Evolutionary conservation across 2,888 invertebrate genomes (phyloP).

Genomic region (Sicus ferrugineus): DNA sequence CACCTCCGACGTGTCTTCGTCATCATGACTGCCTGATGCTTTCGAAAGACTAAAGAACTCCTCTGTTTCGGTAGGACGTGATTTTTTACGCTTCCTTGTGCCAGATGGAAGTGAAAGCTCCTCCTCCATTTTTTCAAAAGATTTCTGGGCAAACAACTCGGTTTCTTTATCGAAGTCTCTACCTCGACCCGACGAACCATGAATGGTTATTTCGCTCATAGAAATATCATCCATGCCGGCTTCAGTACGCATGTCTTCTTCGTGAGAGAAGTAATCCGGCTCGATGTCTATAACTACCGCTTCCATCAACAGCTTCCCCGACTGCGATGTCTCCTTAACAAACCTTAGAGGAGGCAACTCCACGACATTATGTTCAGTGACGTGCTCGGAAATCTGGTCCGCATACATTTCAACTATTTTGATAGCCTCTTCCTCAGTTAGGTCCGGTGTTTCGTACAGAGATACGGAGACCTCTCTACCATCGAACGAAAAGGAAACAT

Average conservation of each 20-base stretch:
- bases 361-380: constrained; percentile 83
- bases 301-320: constrained; percentile 88
- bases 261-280: constrained; percentile 81
- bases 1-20: constrained; percentile 70
- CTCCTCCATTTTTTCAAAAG: constrained; percentile 66
- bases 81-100: constrained; percentile 69
- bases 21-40: constrained; percentile 67
- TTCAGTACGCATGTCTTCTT: constrained; percentile 84
- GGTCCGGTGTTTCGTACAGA: constrained; percentile 89
- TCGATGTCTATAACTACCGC: constrained; percentile 90
- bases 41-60: constrained; percentile 74
- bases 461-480: constrained; percentile 92
- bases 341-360: constrained; percentile 88
- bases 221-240: constrained; percentile 88
- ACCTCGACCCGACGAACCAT: constrained; percentile 67
- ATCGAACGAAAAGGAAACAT: constrained; percentile 89
- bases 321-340: constrained; percentile 87
- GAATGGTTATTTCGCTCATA: constrained; percentile 77
- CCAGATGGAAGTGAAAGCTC: constrained; percentile 69
- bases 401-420: constrained; percentile 95
- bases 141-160: constrained; percentile 64
- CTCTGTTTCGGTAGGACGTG: constrained; percentile 72
- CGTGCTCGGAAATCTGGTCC: constrained; percentile 88
- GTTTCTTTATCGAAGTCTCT: constrained; percentile 65
- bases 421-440: constrained; percentile 90